A percentile compares a stretch with the other conserved stretches of the same genome.
phyloP scores from a whole-genome alignment of 2,888 invertebrate species.

The Pristionchus maxplancki region DNA sequence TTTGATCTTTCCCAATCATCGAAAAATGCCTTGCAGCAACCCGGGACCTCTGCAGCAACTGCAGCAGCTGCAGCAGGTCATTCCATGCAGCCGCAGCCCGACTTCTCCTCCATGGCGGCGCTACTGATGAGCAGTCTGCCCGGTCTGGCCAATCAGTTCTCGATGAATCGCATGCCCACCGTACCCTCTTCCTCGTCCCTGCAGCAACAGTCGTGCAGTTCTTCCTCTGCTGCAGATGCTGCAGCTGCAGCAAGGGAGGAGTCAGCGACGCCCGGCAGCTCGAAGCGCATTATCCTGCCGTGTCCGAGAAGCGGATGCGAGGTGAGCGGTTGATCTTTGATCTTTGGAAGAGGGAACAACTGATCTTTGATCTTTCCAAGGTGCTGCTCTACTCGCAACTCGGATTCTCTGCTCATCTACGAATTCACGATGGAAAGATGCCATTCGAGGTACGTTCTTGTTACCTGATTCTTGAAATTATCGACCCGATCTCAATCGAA shows the following conservation, averaged over 20 bases:
- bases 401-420: slow-evolving; percentile 50
- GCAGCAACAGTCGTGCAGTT: not conserved
- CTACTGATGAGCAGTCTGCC: not conserved
- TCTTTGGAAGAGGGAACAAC: not conserved
- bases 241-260: slow-evolving; percentile 5
- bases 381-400: slow-evolving; percentile 49
- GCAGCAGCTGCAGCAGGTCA: not conserved
- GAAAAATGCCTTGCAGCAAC: not conserved
- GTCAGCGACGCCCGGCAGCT: not conserved
- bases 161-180: not conserved
- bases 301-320: slow-evolving; percentile 49
- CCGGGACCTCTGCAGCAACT: not conserved
- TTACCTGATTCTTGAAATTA: too few species aligned
- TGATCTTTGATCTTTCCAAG: not conserved
- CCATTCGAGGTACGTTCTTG: slow-evolving; percentile 35
- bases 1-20: not conserved
- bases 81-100: not conserved
- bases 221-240: not conserved
- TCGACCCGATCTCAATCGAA: too few species aligned
- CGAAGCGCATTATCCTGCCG: slow-evolving; percentile 24
- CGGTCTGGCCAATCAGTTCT: not conserved
- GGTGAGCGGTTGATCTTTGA: slow-evolving; percentile 23
- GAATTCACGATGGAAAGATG: slow-evolving; percentile 48
- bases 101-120: not conserved
- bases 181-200: not conserved